Conservation (phyloP, 2,113 vertebrate genomes). For the Sialia sialis region DNA sequence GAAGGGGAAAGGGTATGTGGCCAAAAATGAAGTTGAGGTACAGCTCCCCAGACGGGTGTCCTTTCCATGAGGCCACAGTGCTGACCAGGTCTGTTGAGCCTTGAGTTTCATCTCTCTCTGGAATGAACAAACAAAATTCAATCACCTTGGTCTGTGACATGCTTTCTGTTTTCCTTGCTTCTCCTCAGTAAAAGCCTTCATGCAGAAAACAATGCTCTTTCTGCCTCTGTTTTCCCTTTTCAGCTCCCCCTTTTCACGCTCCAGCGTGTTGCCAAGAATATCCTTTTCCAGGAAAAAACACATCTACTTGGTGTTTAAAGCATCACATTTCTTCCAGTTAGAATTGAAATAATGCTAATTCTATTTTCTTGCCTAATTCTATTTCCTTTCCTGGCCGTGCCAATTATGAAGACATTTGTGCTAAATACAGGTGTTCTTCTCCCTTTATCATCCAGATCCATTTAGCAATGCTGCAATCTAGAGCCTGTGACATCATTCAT, state of each 20-base stretch:
- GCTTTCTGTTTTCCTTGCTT: conserved; percentile 19
- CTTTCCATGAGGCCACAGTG: neutral
- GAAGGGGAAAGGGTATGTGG: neutral
- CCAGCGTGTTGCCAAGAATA: neutral
- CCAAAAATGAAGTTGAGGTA: neutral
- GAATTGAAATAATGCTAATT: neutral
- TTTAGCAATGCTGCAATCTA: neutral
- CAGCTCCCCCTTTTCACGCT: neutral
- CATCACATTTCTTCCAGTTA: neutral
- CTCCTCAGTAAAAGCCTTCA: neutral
- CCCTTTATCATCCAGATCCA: neutral
- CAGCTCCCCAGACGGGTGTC: neutral
- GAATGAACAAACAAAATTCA: neutral
- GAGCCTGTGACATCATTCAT: neutral
- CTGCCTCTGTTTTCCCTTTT: neutral
- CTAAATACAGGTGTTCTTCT: neutral
- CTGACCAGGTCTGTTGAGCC: neutral
- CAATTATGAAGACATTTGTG: neutral
- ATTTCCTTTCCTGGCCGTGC: neutral
- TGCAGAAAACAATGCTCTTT: neutral
- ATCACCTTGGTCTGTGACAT: neutral
- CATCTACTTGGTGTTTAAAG: neutral
- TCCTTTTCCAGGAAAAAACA: neutral
- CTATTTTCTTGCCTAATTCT: conserved; percentile 1
- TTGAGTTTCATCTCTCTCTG: neutral